Evolutionary conservation across 2,113 vertebrate species (phyloP), one percentile per base, ranked within the genome.

Genomic region (Chaenogobius annularis): DNA sequence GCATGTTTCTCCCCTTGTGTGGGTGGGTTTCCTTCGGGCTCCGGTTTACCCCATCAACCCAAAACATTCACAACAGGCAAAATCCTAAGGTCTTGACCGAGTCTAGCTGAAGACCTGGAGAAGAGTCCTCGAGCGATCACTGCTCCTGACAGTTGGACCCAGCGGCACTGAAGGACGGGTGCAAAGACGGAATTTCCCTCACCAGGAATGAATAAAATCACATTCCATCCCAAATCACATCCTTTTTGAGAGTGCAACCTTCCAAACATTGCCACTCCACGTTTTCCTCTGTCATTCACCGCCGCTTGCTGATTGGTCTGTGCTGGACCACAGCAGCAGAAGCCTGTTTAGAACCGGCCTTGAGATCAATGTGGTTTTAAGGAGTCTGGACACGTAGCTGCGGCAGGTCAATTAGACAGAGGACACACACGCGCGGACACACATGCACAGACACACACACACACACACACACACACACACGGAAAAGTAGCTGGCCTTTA

Each of bases 391-490:
- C 87, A 90, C 88, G 83, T 88, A 87, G 73, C 75, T 78, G 62
- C 75, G 80, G 78, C 85, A 80, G 88, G 87, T 90, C 89, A 92
- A 90, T 93, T 90, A 90, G 76, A 85, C 83, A 79, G 86, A 88
- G 85, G 84, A 90, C 72, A 52, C 61, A 71, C 77, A 58, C 72
- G 43, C 62, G 58, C 40, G 62, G 70, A 69, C 66, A 48, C 66
- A 69, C 48, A 69, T 14, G 59, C 8, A 66, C 13, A 35, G 50
- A 54, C 50, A 48, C 62, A 64, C 40, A 67, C 72, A 69, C 66
- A 48, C 66, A 69, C 48, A 69, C 19, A 64, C 8, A 66, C 13
- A 35, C 19, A 54, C 50, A 48, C n/a, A 7, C 50, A 37, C 75
- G 59, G 47, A 54, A 76, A 66, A 84, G 80, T 81, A 62, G 54